Evolutionary conservation across 2,888 invertebrate genomes (phyloP), one percentile per base, ranked within the genome.

Genomic region (Laothoe populi): DNA sequence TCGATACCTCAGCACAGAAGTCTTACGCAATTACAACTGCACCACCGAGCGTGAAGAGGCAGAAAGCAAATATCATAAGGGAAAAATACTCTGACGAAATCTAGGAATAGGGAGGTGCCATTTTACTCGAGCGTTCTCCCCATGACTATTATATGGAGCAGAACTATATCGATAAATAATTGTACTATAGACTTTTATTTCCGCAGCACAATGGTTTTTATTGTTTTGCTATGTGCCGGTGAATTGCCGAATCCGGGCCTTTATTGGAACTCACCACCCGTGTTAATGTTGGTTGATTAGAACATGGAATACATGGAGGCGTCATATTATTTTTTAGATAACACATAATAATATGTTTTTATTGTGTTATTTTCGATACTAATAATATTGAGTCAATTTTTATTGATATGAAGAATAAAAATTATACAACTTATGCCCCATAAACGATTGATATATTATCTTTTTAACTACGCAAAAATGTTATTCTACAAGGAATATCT

Each of bases 181-280:
- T 53, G 35, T 26, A 26, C 16, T 53, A 53, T 49, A 31, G 26
- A 8, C 35, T 10, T 53, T 35, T 19, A 35, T 35, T 31, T 53
- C 53, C 53, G 31, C 19, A 13, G 44, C 21, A 58, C 42, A 21
- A 38, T 44, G 31, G 61, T 42, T 46, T 57, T 63, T 46, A 63
- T 63, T 63, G 60, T 59, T 59, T 62, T 57, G 57, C n/a, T 53
- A 21, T 42, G 45, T 38, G 35, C 40, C 31, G 42, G 49, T 26
- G 31, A 61, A 19, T 42, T 53, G 49, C 49, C 60, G 60, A 49
- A 26, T 61, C 42, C 49, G 13, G 19, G 19, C 49, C 42, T 46
- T 63, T 63, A 60, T 63, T 45, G 44, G 48, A 35, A 63, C 23
- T 19, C 63, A 63, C 57, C 46, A 48, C 8, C 46, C 60, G 63